Base-by-base conservation (phyloP, 2,888 invertebrate genomes). In the Nomada hirtipes region DNA sequence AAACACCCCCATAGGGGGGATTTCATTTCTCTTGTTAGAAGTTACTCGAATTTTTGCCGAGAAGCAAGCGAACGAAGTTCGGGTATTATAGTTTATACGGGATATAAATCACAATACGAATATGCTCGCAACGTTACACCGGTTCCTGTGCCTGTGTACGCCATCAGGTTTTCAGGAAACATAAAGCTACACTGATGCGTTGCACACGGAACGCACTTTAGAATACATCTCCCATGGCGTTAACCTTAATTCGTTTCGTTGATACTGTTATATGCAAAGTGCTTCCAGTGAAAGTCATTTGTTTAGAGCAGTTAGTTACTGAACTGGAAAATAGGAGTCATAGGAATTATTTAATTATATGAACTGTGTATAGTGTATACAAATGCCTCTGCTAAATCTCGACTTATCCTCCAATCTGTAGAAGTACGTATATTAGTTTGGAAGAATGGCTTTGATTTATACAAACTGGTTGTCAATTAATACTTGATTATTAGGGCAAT, bases 231-330 rank as follows among this genome's bases (percentile, higher is more conserved):
- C 47, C 60, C 42, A 44, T 47, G 61, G 36, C 57, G 61, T 74
- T 68, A 74, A 55, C 60, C 77, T 68, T 67, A 67, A 74, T 68
- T 67, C 74, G 67, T 78, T 73, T 55, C 47, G 47, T 26, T 61
- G 74, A 67, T 61, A 63, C 61, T 10, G 57, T 57, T 65, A 42
- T 42, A 36, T 11, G 65, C 29, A 50, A 50, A 73, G 65, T 60
- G 63, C 50, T 63, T 47, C 26, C 36, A 10, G 44, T 26, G 47
- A 67, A 61, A 74, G 67, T 60, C 36, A 23, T 42, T 67, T 23
- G 55, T 74, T 67, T 67, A 44, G 60, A 53, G 52, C 15, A n/a
- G 60, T 61, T 52, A 55, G 53, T 68, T 74, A 50, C 55, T 68
- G 36, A 23, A 64, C 42, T 4, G 4, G 57, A 26, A 44, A 47